Evolutionary conservation across 2,113 vertebrate species (phyloP).

Genomic region (Heterochromis multidens): DNA sequence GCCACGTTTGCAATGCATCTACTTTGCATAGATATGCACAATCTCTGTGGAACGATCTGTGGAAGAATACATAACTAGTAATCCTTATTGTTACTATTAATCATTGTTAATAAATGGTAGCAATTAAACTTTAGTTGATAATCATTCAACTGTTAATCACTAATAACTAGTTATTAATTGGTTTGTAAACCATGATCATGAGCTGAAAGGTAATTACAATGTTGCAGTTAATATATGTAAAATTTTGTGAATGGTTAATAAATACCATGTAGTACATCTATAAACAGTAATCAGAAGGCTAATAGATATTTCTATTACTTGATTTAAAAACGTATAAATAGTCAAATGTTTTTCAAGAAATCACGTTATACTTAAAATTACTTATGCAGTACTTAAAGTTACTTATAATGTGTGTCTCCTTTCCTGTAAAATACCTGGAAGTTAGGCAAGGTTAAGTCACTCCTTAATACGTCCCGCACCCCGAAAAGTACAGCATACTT

Average conservation of each 20-base stretch:
- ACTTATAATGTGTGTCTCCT: no score
- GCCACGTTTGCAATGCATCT: background rate
- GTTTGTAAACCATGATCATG: background rate
- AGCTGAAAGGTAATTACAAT: background rate
- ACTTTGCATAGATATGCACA: background rate
- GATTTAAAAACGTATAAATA: background rate
- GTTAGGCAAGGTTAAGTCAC: no score
- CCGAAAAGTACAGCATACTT: no score
- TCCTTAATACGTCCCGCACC: no score
- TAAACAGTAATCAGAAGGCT: background rate
- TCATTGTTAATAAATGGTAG: background rate
- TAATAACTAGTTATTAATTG: background rate
- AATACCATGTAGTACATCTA: background rate
- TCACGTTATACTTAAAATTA: no score
- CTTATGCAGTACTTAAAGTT: no score
- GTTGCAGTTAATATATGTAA: background rate
- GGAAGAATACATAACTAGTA: background rate
- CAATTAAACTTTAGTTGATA: no score
- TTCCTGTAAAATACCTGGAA: no score
- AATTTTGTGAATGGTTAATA: background rate
- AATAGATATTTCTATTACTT: background rate
- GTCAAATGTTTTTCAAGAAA: no score
- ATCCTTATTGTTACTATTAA: background rate
- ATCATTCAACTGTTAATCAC: background rate
- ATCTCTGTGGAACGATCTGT: background rate